Evolutionary conservation across 2,113 vertebrate species (phyloP), one percentile per base, ranked within the genome.

Genomic region (Chionis minor): DNA sequence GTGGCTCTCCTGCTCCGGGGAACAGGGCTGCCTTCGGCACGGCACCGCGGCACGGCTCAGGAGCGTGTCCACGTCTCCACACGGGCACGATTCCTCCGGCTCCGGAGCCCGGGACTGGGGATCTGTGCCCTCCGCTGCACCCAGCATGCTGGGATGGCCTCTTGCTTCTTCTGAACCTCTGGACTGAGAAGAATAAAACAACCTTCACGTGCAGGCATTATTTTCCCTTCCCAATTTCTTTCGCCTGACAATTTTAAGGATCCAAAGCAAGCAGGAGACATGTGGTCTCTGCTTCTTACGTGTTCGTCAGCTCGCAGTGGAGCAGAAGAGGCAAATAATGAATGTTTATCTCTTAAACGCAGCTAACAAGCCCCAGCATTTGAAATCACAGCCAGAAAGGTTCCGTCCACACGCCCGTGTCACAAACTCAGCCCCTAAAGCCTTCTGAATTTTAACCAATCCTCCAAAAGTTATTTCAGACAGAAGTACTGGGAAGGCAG

Each of bases 61-160:
- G 58, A 58, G n/a, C 38, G 27, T 7, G 17, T 23, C 35, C 65
- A 5, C 24, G 8, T 9, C 73, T 28, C 65, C 42, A 5, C n/a
- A 10, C 0, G 10, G 81, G 10, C 1, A 4, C 6, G 30, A 15
- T 28, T 21, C 28, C 69, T 6, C 69, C 2, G 17, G 55, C 59
- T 54, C 45, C 5, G 58, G 18, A 44, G 32, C 44, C 66, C 35
- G 8, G 2, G 7, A 11, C 17, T 8, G 32, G 16, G 27, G 14
- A 12, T 27, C 72, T 61, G 24, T 14, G 59, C 32, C 63, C 49
- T 22, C 38, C 7, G 1, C 38, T 15, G 40, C 17, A 12, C 47
- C 5, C 44, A 35, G 4, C 52, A 21, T 10, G 9, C 27, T 11
- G 59, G 4, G 3, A 30, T 20, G 49, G 12, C 28, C 56, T 81